These are phyloP conservation scores for Agelastica alni DNA, from an alignment of 2,888 invertebrate species.

Conservation along the genomic window DNA sequence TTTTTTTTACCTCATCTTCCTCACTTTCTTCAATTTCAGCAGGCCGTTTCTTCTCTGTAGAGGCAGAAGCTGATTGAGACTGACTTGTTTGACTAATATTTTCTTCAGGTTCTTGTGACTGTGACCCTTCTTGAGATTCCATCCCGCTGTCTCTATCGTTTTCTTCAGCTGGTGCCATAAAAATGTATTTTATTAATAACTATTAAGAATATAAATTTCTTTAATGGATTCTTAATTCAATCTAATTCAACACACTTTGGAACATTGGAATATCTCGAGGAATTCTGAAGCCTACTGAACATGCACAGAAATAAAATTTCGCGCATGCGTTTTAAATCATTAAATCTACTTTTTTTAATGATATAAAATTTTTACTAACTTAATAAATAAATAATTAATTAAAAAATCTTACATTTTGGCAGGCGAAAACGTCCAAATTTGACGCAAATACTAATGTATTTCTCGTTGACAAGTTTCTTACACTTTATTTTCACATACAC, in stretches of 20 bases:
- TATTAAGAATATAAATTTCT: too few species aligned
- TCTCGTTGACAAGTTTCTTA: too few species aligned
- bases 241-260: too few species aligned
- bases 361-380: too few species aligned
- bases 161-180: constrained; percentile 59
- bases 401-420: neutral
- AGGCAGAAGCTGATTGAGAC: too few species aligned
- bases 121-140: constrained; percentile 60
- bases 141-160: constrained; percentile 60
- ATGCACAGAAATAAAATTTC: too few species aligned
- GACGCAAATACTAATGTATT: too few species aligned
- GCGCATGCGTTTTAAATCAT: neutral
- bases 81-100: neutral
- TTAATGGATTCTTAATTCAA: too few species aligned
- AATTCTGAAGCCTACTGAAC: too few species aligned
- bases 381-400: neutral
- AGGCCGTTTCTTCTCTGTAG: constrained; percentile 50
- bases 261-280: too few species aligned
- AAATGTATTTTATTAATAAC: too few species aligned
- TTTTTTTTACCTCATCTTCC: constrained; percentile 56
- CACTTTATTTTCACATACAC: too few species aligned
- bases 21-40: constrained; percentile 48
- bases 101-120: constrained; percentile 45
- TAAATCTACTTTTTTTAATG: neutral
- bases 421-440: neutral